Evolutionary conservation across 2,113 vertebrate species (phyloP).

Genomic region (Muscicapa adusta): DNA sequence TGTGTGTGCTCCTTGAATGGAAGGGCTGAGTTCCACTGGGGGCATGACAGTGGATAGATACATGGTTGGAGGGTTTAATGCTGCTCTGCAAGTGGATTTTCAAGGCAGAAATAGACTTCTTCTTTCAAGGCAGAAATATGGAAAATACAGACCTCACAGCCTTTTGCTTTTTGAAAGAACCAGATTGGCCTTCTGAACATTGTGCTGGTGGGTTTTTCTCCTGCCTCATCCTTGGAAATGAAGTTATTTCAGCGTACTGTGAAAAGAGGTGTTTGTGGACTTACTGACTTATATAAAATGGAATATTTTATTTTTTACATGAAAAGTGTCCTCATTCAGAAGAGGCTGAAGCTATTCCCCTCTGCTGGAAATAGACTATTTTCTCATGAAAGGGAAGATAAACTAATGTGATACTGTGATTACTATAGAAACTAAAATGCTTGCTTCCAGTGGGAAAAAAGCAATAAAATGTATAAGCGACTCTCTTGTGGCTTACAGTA

Average conservation of each 20-base stretch:
- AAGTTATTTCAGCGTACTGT: neutral
- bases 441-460: neutral
- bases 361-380: neutral
- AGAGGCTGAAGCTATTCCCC: neutral
- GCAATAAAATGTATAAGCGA: neutral
- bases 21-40: accelerated
- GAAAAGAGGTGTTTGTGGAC: neutral
- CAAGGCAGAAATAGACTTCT: neutral
- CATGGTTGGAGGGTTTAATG: neutral
- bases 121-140: neutral
- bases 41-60: no score
- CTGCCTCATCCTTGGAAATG: neutral
- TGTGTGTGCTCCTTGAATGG: neutral
- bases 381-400: neutral
- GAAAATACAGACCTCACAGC: neutral
- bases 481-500: neutral
- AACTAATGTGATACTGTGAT: neutral
- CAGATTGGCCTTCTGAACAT: neutral
- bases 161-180: neutral
- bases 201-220: neutral
- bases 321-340: neutral
- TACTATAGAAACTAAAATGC: neutral
- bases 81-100: neutral
- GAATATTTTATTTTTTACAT: neutral
- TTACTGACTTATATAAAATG: neutral